These are phyloP conservation scores for Lagria hirta DNA, from an alignment of 2,888 invertebrate genomes.

Conservation along the genomic window DNA sequence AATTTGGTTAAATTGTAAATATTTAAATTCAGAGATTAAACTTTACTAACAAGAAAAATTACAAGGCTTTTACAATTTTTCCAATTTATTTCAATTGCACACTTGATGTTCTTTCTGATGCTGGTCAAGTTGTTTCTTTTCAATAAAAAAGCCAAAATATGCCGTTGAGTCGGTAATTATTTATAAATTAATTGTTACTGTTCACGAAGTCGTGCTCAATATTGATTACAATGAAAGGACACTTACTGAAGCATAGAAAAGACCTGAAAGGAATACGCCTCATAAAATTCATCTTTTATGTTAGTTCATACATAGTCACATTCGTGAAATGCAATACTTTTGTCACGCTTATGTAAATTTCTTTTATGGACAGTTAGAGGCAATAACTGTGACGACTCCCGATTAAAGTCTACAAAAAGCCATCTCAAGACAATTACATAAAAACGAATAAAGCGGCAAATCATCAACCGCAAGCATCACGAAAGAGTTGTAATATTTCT, in stretches of 20 bases:
- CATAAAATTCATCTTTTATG: slow-evolving; percentile 24
- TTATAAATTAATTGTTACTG: slow-evolving; percentile 11
- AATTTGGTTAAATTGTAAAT: no score
- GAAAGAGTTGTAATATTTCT: no score
- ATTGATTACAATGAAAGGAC: slow-evolving; percentile 23
- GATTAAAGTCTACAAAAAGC: slow-evolving; percentile 15
- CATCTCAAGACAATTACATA: slow-evolving; percentile 3
- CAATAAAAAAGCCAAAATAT: no score
- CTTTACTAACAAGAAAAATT: no score
- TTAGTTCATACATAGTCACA: slow-evolving; percentile 16
- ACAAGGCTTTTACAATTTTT: no score
- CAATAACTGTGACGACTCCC: slow-evolving; percentile 19
- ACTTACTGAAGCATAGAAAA: slow-evolving; percentile 20
- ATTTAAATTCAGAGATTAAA: no score
- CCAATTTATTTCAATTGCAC: no score
- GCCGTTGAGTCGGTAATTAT: slow-evolving; percentile 6
- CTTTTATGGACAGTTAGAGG: slow-evolving; percentile 22
- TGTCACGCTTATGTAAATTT: slow-evolving; percentile 24
- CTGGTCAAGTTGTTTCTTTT: no score
- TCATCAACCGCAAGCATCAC: no score
- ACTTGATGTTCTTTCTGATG: no score
- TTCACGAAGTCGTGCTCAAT: slow-evolving; percentile 17
- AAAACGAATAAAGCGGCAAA: slow-evolving; percentile 9
- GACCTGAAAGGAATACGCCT: slow-evolving; percentile 23
- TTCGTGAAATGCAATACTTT: slow-evolving; percentile 23